These are phyloP conservation scores for Holacanthella duospinosa DNA, from an alignment of 2,888 invertebrate genomes.

Conservation along the genomic window DNA sequence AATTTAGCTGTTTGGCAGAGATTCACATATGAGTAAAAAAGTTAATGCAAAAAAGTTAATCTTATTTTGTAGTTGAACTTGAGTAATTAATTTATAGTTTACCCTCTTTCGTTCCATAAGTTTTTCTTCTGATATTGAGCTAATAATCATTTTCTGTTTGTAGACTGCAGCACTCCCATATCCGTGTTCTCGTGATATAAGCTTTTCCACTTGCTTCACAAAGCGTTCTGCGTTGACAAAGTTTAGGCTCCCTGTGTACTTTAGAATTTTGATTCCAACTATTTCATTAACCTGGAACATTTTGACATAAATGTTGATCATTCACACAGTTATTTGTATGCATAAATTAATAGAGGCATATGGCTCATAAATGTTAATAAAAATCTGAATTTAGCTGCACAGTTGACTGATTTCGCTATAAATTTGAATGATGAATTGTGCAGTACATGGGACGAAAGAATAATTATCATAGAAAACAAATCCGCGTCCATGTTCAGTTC, in stretches of 20 bases:
- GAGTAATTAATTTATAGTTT: too few species aligned
- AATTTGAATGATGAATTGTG: too few species aligned
- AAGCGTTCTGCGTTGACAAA: conserved; percentile 59
- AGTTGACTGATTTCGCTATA: too few species aligned
- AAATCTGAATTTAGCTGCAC: too few species aligned
- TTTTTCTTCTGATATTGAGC: conserved; percentile 17
- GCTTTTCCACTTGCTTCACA: conserved; percentile 47
- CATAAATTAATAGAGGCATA: not conserved
- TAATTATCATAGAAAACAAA: too few species aligned
- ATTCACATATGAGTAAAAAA: too few species aligned
- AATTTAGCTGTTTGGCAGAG: too few species aligned
- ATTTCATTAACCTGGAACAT: conserved; percentile 63
- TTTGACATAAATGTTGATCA: too few species aligned
- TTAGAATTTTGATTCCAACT: conserved; percentile 61
- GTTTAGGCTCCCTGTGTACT: conserved; percentile 63
- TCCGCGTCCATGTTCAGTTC: too few species aligned
- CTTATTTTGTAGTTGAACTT: too few species aligned
- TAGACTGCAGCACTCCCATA: not conserved
- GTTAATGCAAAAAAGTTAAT: too few species aligned
- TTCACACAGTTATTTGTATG: not conserved
- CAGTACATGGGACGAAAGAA: too few species aligned
- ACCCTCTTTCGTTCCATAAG: conserved; percentile 9
- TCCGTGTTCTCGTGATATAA: conserved; percentile 3
- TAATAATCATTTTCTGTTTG: conserved; percentile 7
- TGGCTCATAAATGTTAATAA: not conserved